These are phyloP conservation scores for Platyscapa corneri DNA, from an alignment of 1,140 invertebrate species.

Conservation along the genomic window DNA sequence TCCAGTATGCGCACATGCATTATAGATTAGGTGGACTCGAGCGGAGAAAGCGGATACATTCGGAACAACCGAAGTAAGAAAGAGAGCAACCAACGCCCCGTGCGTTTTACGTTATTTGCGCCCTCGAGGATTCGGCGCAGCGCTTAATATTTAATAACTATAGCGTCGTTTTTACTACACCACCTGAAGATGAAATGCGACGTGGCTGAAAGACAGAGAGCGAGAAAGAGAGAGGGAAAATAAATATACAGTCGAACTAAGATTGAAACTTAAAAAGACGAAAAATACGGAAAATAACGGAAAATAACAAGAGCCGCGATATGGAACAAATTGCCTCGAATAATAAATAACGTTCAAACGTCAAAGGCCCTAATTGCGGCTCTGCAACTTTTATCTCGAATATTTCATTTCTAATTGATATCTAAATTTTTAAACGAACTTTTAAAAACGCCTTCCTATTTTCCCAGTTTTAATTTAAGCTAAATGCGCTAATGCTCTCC, in stretches of 20 bases:
- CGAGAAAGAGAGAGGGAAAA: neutral
- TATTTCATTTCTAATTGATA: too few relatives aligned
- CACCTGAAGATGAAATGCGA: neutral
- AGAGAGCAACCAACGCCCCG: conserved; percentile 9
- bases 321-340: neutral
- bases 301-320: neutral
- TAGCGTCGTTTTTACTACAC: neutral
- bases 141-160: conserved; percentile 57
- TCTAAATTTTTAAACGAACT: too few relatives aligned
- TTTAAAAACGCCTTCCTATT: too few relatives aligned
- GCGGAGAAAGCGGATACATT: neutral
- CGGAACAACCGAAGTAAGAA: conserved; percentile 23
- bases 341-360: too few relatives aligned
- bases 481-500: too few relatives aligned
- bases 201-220: neutral
- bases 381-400: too few relatives aligned
- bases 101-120: conserved; percentile 44
- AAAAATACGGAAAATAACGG: neutral
- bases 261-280: neutral
- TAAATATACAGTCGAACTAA: neutral
- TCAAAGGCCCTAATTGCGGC: too few relatives aligned
- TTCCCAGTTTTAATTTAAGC: too few relatives aligned
- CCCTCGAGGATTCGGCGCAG: conserved; percentile 14
- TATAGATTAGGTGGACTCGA: conserved; percentile 25
- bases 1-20: conserved; percentile 13